These are phyloP conservation scores for Pipistrellus pipistrellus DNA, from an alignment of 2,797 vertebrate genomes.

Conservation along the genomic window DNA sequence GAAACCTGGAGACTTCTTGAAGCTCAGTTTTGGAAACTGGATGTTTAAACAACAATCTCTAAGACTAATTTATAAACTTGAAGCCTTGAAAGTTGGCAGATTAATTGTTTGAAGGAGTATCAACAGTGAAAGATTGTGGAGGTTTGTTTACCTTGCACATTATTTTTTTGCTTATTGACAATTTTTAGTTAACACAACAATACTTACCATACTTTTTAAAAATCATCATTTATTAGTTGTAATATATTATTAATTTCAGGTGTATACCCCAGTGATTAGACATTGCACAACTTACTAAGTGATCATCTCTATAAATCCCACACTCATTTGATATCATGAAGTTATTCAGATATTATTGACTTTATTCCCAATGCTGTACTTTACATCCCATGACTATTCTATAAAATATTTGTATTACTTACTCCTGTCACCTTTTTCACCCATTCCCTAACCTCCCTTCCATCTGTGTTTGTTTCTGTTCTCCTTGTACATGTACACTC, in stretches of 20 bases:
- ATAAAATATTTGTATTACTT: not conserved
- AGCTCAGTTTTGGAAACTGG: conserved; percentile 51
- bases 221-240: not conserved
- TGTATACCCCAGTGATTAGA: not conserved
- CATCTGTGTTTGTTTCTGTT: not conserved
- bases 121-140: conserved; percentile 12
- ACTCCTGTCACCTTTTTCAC: not conserved
- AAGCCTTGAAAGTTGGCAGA: conserved; percentile 26
- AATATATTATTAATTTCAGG: not conserved
- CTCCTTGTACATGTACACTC: not conserved
- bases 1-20: not conserved
- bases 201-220: not conserved
- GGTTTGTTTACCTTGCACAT: conserved; percentile 40
- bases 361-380: not conserved
- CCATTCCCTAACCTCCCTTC: not conserved
- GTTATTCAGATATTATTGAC: not conserved
- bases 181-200: not conserved
- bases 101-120: conserved; percentile 1
- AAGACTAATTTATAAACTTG: conserved; percentile 4
- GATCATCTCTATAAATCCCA: not conserved
- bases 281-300: not conserved
- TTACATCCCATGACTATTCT: not conserved
- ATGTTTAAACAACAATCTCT: conserved; percentile 39
- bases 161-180: not conserved
- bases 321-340: not conserved